phyloP scores from a whole-genome alignment of 2,888 invertebrate species.

The Amblyjoppa proteus region DNA sequence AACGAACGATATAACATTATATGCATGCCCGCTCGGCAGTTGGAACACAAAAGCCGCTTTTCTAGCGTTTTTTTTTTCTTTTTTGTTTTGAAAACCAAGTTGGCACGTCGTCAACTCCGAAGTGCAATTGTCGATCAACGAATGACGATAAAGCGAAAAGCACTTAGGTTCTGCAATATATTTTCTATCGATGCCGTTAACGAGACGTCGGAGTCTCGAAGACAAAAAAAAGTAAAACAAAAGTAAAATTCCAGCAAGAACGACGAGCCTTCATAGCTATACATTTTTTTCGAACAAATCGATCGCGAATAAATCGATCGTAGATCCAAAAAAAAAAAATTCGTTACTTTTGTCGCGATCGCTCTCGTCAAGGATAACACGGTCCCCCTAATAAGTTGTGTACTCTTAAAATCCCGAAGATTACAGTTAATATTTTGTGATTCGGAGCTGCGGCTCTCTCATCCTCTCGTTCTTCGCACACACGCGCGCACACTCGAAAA shows the following conservation, averaged over 20 bases:
- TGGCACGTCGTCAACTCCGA: constrained; percentile 39
- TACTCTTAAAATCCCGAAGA: constrained; percentile 32
- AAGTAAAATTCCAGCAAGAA: not conserved
- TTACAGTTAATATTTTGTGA: constrained; percentile 19
- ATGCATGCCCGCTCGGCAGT: constrained; percentile 9
- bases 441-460: constrained; percentile 16
- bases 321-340: not conserved
- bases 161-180: constrained; percentile 47
- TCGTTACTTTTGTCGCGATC: not conserved
- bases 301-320: not conserved
- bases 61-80: not conserved
- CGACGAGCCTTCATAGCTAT: not conserved
- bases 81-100: constrained; percentile 37
- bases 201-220: not conserved
- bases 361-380: constrained; percentile 2
- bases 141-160: constrained; percentile 55
- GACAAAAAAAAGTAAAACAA: not conserved
- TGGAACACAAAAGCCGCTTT: not conserved
- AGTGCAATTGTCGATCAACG: constrained; percentile 47
- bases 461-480: not conserved
- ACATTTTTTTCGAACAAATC: not conserved
- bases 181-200: not conserved
- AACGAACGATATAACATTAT: constrained; percentile 21
- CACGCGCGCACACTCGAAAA: constrained; percentile 12
- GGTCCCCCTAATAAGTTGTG: not conserved